Evolutionary conservation across 2,113 vertebrate genomes (phyloP).

Genomic region (Podiceps cristatus): DNA sequence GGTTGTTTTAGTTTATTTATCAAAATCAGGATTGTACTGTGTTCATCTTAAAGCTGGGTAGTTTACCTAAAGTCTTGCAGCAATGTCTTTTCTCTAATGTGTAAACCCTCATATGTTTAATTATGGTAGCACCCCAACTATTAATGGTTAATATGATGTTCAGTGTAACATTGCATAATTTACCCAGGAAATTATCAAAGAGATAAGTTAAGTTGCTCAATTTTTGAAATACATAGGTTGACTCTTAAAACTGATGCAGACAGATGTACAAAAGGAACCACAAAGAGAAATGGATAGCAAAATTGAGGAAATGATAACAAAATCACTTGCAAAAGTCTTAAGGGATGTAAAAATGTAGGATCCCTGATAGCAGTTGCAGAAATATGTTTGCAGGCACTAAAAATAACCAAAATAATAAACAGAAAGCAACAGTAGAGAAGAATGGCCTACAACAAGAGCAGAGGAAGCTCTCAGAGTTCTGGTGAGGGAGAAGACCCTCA

Average conservation of each 20-base stretch:
- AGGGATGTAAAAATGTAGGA: background rate
- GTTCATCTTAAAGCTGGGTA: background rate
- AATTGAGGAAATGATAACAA: conserved; percentile 7
- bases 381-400: background rate
- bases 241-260: background rate
- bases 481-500: background rate
- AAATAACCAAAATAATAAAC: background rate
- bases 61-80: background rate
- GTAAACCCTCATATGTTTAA: background rate
- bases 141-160: background rate
- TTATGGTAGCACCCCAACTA: background rate
- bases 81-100: background rate
- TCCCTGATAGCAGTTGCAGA: background rate
- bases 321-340: background rate
- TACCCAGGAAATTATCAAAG: background rate
- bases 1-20: background rate
- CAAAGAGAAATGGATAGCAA: background rate
- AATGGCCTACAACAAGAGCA: background rate
- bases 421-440: background rate
- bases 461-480: background rate
- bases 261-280: background rate
- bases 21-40: background rate
- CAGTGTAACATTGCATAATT: background rate
- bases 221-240: background rate
- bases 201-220: background rate